Base-by-base conservation (phyloP, 2,113 vertebrate species). In the Zonotrichia leucophrys region DNA sequence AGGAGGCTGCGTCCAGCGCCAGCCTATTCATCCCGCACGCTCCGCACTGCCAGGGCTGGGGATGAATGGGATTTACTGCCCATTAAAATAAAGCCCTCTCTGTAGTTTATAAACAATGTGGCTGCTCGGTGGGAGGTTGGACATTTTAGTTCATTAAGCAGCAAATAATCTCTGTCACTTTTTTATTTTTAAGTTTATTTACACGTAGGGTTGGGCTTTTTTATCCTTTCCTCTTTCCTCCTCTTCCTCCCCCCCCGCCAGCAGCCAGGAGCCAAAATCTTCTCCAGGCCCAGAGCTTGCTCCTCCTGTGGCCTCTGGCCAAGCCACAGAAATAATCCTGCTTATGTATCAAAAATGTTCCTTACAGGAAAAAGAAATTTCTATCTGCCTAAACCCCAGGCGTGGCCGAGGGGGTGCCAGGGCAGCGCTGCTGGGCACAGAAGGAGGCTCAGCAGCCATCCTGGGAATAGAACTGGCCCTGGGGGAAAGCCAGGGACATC, bases 21-120 rank as follows among this genome's bases (percentile, higher is more conserved):
- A 69, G 81, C n/a, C 82, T 42, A 68, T 91, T 94, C 93, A 95
- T 92, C 91, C 87, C 0, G 8, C 74, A 44, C 31, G 16, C 66
- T 92, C 66, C 24, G 2, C 63, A 12, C 72, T 82, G 91, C 94
- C 92, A 50, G 92, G n/a, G 64, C 92, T 64, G 68, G 78, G 92
- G 89, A 95, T 92, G 94, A 91, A 92, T 87, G 94, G 92, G 94
- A 96, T 95, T 97, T 96, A 94, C 95, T 92, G 92, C 94, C 94
- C 89, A 59, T 94, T 95, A 96, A 95, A 96, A 90, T 75, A 95
- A 96, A 93, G 80, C 92, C 89, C 76, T 88, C 68, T 49, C 91
- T 94, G 94, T 64, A 90, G 84, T 94, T 97, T 93, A 95, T 90
- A 94, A 95, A 94, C 95, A 92, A 75, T 11, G 52, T 31, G 33